Evolutionary conservation across 1,140 invertebrate genomes (phyloP), one percentile per base, ranked within the genome.

Genomic region (Dreissena rostriformis): DNA sequence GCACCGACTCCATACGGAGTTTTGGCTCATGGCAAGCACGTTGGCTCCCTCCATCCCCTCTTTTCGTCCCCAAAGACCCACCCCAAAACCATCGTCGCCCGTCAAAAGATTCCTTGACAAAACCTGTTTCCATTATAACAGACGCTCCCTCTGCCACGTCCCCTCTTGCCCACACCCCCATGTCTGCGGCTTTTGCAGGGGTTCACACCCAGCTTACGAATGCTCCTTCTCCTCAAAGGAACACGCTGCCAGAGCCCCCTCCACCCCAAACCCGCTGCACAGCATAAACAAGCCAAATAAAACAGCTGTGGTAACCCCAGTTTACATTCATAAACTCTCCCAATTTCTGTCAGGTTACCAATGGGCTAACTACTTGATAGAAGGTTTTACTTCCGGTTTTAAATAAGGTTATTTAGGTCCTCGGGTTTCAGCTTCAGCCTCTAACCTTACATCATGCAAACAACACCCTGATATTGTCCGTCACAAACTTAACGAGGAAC

Each of bases 51-150:
- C 24, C 72, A 74, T 17, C 24, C 72, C 52, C 57, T 28, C 74
- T 49, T 74, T 74, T 74, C 72, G 72, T 74, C 22, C 72, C 72
- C 28, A 11, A 19, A 24, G 17, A 19, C 49, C 11, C 22, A 24
- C 11, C n/a, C 10, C 10, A 19, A 53, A n/a, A 55, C 22, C 29
- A 53, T 53, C n/a, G 51, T 11, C 49, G 8, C 49, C 53, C 15
- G 7, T 15, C 53, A 61, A 39, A 66, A 6, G 17, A 26, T 76
- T 63, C 74, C n/a, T 76, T 52, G 63, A 49, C 24, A 67, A 78
- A 11, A 67, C 74, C 19, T 78, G 75, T 63, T 78, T 39, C 61
- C 39, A 67, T 39, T 78, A 26, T 52, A 78, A 78, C 75, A 67
- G 65, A 1, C 57, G 19, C 8, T 22, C 28, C 39, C 28, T n/a